These are phyloP conservation scores for Malurus splendens DNA, from an alignment of 2,797 vertebrate species.

Conservation along the genomic window DNA sequence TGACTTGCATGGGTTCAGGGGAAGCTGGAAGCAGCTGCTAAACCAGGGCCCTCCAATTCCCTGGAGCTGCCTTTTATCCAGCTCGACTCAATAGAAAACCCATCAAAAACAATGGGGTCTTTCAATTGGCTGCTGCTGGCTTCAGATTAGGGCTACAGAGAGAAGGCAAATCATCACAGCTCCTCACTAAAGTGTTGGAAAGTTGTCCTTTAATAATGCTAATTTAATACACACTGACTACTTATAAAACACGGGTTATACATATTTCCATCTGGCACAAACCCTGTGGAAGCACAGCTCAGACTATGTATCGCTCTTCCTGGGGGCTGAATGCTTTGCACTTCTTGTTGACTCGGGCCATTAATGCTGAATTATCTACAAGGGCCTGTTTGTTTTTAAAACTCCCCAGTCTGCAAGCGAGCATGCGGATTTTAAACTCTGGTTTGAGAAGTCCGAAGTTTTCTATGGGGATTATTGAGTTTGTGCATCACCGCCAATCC, in stretches of 20 bases:
- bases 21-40: background rate
- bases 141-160: background rate
- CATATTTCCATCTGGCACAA: slow-evolving; percentile 27
- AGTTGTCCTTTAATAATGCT: background rate
- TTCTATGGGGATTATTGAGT: slow-evolving; percentile 48
- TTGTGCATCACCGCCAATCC: slow-evolving; percentile 30
- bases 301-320: background rate
- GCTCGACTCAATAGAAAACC: background rate
- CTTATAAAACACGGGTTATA: background rate
- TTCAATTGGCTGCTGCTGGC: background rate
- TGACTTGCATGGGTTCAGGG: background rate
- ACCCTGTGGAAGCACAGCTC: background rate
- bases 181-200: background rate
- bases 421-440: background rate
- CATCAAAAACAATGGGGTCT: background rate
- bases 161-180: background rate
- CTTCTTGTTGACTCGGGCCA: slow-evolving; percentile 48
- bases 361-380: slow-evolving; percentile 52
- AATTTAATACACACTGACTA: background rate
- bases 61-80: background rate
- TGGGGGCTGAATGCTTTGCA: background rate
- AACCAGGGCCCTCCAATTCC: background rate
- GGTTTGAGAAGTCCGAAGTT: slow-evolving; percentile 37
- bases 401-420: slow-evolving; percentile 34
- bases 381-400: slow-evolving; percentile 50